Conservation (phyloP, 2,888 invertebrate species). For the Lomographa bimaculata region DNA sequence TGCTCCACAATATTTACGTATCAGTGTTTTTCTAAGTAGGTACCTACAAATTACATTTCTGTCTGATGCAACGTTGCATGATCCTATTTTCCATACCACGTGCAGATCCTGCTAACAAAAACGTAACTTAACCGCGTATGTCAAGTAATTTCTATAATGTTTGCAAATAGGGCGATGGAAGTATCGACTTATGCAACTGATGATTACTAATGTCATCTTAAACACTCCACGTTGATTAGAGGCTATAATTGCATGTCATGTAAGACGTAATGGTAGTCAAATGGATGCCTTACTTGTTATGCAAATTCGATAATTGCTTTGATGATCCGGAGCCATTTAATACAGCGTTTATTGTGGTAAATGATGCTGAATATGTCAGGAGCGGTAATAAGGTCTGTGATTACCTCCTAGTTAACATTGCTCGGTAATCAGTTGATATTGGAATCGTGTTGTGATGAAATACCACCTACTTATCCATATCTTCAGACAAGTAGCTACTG, state of each 20-base stretch:
- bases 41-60: not conserved
- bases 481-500: no score
- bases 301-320: conserved; percentile 16
- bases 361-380: conserved; percentile 12
- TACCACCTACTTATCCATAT: no score
- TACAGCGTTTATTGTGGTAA: not conserved
- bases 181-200: conserved; percentile 15
- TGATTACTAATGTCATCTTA: conserved; percentile 23
- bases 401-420: conserved; percentile 7
- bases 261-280: conserved; percentile 10
- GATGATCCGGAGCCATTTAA: conserved; percentile 11
- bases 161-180: conserved; percentile 31
- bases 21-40: not conserved
- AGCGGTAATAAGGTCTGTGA: conserved; percentile 5
- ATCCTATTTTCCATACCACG: no score
- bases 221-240: conserved; percentile 7
- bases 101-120: conserved; percentile 11
- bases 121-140: conserved; percentile 20
- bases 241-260: conserved; percentile 9
- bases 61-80: conserved; percentile 3
- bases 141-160: conserved; percentile 19
- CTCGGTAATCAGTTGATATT: conserved; percentile 2
- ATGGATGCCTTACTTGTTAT: conserved; percentile 20
- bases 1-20: no score
- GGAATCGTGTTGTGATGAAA: no score